These are phyloP conservation scores for Drosophila mercatorum DNA, from an alignment of 2,888 invertebrate species.

Conservation along the genomic window DNA sequence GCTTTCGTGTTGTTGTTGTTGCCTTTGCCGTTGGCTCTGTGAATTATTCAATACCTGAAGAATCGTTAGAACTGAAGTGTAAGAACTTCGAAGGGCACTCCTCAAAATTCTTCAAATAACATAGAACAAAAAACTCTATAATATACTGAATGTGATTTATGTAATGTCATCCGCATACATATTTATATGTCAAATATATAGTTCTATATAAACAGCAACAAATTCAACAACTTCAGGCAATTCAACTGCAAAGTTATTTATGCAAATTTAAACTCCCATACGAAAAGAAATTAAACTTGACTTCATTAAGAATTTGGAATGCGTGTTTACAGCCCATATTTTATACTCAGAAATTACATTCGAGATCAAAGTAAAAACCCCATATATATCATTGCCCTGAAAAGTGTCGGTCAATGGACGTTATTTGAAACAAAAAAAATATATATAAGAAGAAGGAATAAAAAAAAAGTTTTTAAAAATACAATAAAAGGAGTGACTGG, in stretches of 20 bases:
- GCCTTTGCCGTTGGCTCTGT: slow-evolving; percentile 13
- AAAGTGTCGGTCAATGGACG: slow-evolving; percentile 65
- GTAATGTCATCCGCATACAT: too few species aligned
- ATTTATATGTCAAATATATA: background rate
- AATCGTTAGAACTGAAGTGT: slow-evolving; percentile 71
- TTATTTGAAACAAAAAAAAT: slow-evolving; percentile 27
- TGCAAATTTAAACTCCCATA: background rate
- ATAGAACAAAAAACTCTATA: background rate
- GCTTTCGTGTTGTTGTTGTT: slow-evolving; percentile 21
- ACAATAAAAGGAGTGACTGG: slow-evolving; percentile 34
- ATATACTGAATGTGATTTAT: background rate
- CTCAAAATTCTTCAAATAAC: slow-evolving; percentile 30
- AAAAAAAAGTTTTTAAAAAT: slow-evolving; percentile 8
- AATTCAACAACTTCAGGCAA: background rate
- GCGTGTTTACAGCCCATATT: slow-evolving; percentile 23
- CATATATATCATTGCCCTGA: slow-evolving; percentile 60
- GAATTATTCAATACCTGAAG: slow-evolving; percentile 50
- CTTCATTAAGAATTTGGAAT: slow-evolving; percentile 15
- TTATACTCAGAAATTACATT: slow-evolving; percentile 42
- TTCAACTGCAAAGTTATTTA: background rate
- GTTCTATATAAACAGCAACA: background rate
- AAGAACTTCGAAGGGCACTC: slow-evolving; percentile 49
- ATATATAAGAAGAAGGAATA: background rate
- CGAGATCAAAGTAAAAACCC: slow-evolving; percentile 31
- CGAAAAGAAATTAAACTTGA: background rate